phyloP scores from a whole-genome alignment of 2,113 vertebrate genomes.

The Glaucidium brasilianum region DNA sequence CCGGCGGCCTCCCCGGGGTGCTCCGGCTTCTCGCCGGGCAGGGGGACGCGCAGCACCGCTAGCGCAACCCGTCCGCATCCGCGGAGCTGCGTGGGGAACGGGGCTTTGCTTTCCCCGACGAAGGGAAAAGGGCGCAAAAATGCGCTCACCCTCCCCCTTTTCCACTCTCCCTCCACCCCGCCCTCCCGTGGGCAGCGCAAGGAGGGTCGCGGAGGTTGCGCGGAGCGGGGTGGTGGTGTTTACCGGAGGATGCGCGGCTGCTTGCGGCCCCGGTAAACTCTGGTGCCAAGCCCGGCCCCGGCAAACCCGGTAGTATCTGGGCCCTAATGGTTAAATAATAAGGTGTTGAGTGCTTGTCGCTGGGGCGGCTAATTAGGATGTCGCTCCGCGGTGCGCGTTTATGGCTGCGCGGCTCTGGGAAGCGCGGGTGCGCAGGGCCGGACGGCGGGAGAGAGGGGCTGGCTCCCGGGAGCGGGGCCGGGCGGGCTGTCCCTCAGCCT shows the following conservation, averaged over 20 bases:
- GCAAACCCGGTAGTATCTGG: neutral
- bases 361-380: constrained; percentile 60
- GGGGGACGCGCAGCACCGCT: neutral
- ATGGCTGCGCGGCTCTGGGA: neutral
- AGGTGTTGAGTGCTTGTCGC: constrained; percentile 70
- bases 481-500: neutral
- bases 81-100: neutral
- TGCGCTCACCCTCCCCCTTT: no score
- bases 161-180: no score
- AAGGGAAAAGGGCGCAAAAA: neutral
- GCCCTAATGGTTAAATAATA: constrained; percentile 69
- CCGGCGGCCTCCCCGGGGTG: no score
- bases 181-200: neutral
- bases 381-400: neutral
- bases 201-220: neutral
- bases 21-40: neutral
- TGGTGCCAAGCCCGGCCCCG: neutral
- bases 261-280: neutral
- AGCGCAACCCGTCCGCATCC: neutral
- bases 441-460: neutral
- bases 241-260: neutral
- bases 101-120: neutral
- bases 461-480: neutral
- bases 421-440: neutral
- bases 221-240: neutral